Percentiles rank a stretch among this genome's conserved stretches.
Evolutionary conservation across 2,888 invertebrate species (phyloP).

Genomic region (Macaria liturata): DNA sequence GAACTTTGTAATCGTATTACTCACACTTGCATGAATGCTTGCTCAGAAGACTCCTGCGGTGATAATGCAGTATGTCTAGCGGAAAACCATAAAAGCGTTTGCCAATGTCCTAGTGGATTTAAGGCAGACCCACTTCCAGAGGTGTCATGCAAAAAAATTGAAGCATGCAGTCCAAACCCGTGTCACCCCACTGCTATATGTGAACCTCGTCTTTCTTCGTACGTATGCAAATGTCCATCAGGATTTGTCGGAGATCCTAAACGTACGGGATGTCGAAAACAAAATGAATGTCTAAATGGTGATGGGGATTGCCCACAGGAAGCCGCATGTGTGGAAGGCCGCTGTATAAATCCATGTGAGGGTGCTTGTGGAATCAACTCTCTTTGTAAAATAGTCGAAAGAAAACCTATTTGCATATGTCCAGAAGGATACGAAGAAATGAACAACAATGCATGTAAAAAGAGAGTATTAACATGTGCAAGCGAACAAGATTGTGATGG

Average conservation of each 20-base stretch:
- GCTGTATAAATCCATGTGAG: constrained; percentile 92
- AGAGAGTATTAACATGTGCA: constrained; percentile 86
- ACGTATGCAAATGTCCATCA: constrained; percentile 90
- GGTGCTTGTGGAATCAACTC: constrained; percentile 92
- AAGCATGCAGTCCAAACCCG: constrained; percentile 89
- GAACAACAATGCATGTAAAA: constrained; percentile 86
- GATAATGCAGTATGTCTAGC: constrained; percentile 94
- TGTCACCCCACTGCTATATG: constrained; percentile 93
- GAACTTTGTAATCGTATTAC: constrained; percentile 93
- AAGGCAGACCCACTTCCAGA: constrained; percentile 92
- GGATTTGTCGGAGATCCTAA: constrained; percentile 91
- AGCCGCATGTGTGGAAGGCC: constrained; percentile 87
- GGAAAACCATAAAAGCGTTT: constrained; percentile 91
- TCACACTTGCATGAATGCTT: constrained; percentile 91
- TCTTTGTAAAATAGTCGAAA: constrained; percentile 89
- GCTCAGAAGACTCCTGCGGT: constrained; percentile 92
- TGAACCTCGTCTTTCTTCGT: constrained; percentile 86
- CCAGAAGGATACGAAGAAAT: constrained; percentile 89
- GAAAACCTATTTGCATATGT: constrained; percentile 91
- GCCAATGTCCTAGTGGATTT: constrained; percentile 94
- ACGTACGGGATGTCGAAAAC: constrained; percentile 89
- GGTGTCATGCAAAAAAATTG: constrained; percentile 88
- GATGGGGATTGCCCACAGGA: constrained; percentile 90
- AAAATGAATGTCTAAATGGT: constrained; percentile 88
- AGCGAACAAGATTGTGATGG: constrained; percentile 90